These are phyloP conservation scores for Propithecus deckenii DNA, from an alignment of 2,797 vertebrate species.

Conservation along the genomic window DNA sequence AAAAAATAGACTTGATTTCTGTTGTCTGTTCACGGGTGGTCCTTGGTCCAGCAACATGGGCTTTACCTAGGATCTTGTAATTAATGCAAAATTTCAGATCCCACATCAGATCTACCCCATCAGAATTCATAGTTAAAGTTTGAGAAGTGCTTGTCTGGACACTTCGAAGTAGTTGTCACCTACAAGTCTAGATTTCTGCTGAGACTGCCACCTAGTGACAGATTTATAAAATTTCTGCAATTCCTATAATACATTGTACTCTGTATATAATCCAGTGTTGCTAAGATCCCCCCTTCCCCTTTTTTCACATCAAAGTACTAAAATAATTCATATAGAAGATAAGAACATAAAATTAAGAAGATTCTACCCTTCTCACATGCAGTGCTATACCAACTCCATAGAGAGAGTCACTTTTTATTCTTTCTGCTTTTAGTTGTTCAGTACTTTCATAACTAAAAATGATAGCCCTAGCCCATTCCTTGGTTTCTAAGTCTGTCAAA, in stretches of 20 bases:
- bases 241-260: not conserved
- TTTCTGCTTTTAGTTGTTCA: not conserved
- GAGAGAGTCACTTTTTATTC: not conserved
- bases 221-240: not conserved
- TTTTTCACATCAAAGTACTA: not conserved
- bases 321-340: not conserved
- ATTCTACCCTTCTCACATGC: not conserved
- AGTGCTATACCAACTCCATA: not conserved
- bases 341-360: not conserved
- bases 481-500: not conserved
- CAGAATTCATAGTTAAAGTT: not conserved
- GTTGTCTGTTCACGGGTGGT: not conserved
- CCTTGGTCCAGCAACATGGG: not conserved
- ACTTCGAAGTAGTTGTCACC: not conserved
- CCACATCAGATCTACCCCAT: not conserved
- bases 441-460: not conserved
- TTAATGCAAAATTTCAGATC: not conserved
- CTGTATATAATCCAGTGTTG: not conserved
- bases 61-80: not conserved
- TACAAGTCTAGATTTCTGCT: not conserved
- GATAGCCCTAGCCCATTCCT: not conserved
- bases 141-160: not conserved
- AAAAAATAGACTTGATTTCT: not conserved
- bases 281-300: not conserved
- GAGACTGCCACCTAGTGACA: slow-evolving; percentile 25